These are phyloP conservation scores for Neoascia interrupta DNA, from an alignment of 2,888 invertebrate species.

Conservation along the genomic window DNA sequence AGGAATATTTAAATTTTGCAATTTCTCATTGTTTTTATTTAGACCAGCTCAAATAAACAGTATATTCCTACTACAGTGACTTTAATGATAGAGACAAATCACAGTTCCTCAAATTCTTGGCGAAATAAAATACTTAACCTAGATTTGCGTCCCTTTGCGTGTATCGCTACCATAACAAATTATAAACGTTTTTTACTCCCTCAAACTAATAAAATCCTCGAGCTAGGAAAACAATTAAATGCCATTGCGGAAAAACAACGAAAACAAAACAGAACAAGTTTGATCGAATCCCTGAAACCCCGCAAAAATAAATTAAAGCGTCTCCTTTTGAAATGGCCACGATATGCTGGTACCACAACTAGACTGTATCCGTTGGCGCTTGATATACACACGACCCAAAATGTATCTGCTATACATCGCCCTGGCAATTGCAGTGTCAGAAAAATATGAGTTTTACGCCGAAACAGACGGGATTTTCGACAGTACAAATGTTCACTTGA, in stretches of 20 bases:
- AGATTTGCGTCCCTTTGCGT: conserved; percentile 45
- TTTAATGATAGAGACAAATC: conserved; percentile 31
- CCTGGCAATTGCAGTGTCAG: conserved; percentile 12
- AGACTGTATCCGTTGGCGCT: no score
- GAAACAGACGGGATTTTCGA: conserved; percentile 21
- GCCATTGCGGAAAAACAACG: conserved; percentile 11
- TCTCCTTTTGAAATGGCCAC: conserved; percentile 39
- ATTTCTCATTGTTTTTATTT: no score
- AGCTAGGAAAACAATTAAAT: conserved; percentile 54
- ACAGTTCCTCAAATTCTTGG: conserved; percentile 38
- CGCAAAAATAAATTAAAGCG: conserved; percentile 50
- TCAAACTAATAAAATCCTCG: conserved; percentile 54
- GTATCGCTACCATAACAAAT: conserved; percentile 61
- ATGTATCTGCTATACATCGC: conserved; percentile 6
- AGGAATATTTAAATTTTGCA: no score
- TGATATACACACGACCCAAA: not conserved
- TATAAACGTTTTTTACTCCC: conserved; percentile 55
- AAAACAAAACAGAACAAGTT: conserved; percentile 41
- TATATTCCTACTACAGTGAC: no score
- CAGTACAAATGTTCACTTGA: conserved; percentile 65
- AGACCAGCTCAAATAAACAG: no score
- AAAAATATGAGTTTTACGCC: conserved; percentile 47
- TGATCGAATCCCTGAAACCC: conserved; percentile 56
- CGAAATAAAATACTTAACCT: conserved; percentile 64
- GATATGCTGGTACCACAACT: conserved; percentile 1